Conservation (phyloP, 2,797 vertebrate species). For the Acrocephalus scirpaceus region DNA sequence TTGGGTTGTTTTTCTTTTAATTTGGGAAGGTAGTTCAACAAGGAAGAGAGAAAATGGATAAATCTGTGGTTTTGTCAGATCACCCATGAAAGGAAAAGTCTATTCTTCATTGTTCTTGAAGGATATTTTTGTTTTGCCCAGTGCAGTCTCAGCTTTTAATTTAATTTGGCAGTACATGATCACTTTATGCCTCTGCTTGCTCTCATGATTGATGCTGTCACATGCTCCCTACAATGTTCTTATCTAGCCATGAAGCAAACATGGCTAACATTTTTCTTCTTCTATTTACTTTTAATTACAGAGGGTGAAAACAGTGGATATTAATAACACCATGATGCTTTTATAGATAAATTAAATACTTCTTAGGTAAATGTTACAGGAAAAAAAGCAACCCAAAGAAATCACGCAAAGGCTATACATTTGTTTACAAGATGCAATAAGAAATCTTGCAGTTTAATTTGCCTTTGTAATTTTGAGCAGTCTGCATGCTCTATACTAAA, state of each 20-base stretch:
- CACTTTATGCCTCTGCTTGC: background rate
- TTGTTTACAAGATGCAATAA: background rate
- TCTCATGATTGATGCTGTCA: background rate
- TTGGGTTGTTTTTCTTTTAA: background rate
- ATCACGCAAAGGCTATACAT: background rate
- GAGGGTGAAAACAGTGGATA: background rate
- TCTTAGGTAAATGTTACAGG: background rate
- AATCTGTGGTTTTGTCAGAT: background rate
- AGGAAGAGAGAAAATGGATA: background rate
- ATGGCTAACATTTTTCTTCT: background rate
- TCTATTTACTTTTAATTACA: slow-evolving; percentile 26
- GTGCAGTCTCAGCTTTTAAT: background rate
- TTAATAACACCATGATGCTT: background rate
- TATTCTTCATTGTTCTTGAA: background rate
- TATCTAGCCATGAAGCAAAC: background rate
- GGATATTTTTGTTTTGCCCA: background rate
- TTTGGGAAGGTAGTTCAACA: slow-evolving; percentile 3
- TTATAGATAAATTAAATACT: background rate
- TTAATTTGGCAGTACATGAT: background rate
- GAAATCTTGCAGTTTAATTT: background rate
- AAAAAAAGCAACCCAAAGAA: background rate
- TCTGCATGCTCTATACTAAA: background rate
- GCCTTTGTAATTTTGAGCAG: background rate
- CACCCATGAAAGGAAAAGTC: background rate
- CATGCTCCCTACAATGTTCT: background rate